Conservation (phyloP, 2,797 vertebrate genomes). For the Poliocrania exsul region DNA sequence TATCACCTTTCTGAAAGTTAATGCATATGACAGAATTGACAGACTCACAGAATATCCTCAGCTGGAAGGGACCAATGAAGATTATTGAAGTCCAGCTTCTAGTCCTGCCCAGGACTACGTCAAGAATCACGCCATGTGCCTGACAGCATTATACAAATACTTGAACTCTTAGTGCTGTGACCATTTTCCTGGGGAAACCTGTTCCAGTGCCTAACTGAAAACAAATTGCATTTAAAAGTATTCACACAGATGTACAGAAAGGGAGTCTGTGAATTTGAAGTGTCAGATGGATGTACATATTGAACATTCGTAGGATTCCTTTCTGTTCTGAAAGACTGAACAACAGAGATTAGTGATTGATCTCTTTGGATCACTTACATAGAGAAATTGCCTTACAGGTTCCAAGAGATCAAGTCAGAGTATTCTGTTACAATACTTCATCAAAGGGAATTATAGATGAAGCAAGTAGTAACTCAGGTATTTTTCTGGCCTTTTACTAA, state of each 20-base stretch:
- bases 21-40: neutral
- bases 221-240: neutral
- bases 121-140: accelerated
- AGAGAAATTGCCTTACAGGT: neutral
- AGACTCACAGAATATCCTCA: neutral
- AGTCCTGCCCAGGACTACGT: neutral
- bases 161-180: neutral
- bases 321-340: neutral
- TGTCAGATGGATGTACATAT: neutral
- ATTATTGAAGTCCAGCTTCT: accelerated
- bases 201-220: neutral
- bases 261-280: neutral
- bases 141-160: neutral
- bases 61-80: neutral
- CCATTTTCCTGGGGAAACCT: neutral
- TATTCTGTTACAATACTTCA: neutral
- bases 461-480: neutral
- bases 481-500: neutral
- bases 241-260: neutral
- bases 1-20: neutral
- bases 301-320: neutral
- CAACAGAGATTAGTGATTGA: neutral
- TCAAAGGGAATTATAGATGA: constrained; percentile 24
- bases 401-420: neutral
- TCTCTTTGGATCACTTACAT: neutral